Conservation (phyloP, 2,113 vertebrate species). For the Otolemur garnettii region DNA sequence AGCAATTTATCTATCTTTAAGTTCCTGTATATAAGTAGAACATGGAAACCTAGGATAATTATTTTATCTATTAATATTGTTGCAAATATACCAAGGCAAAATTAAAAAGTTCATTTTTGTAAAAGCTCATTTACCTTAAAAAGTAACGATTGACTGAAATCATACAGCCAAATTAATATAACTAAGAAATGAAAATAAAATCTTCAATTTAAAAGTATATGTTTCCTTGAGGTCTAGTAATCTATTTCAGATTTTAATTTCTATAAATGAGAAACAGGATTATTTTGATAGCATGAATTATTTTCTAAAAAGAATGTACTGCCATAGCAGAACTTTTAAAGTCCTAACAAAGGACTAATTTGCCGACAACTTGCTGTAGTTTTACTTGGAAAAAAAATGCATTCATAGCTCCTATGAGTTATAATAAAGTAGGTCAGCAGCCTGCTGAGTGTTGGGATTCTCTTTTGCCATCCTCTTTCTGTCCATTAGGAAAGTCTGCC, state of each 20-base stretch:
- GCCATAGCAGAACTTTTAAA: constrained; percentile 30
- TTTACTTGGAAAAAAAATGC: constrained; percentile 74
- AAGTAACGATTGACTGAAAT: neutral
- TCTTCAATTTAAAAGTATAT: constrained; percentile 2
- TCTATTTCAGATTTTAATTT: constrained; percentile 31
- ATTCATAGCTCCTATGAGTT: constrained; percentile 78
- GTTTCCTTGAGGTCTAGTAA: neutral
- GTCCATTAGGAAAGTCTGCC: constrained; percentile 54
- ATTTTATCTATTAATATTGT: neutral
- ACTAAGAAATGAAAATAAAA: neutral
- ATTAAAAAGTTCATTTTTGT: constrained; percentile 1
- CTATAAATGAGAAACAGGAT: neutral
- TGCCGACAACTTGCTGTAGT: constrained; percentile 84
- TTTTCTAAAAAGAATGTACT: constrained; percentile 54
- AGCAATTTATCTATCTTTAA: neutral
- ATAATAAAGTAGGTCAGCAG: constrained; percentile 86
- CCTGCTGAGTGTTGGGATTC: constrained; percentile 84
- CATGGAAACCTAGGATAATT: neutral
- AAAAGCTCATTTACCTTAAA: neutral
- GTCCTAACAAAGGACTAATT: constrained; percentile 80
- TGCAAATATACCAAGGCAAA: neutral
- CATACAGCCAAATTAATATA: neutral
- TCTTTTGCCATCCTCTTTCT: constrained; percentile 73
- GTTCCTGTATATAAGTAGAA: neutral
- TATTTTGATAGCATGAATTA: neutral